Percentiles rank a stretch among this genome's conserved stretches.
Evolutionary conservation across 1,140 invertebrate species (phyloP).

Genomic region (Aphelinus certus): DNA sequence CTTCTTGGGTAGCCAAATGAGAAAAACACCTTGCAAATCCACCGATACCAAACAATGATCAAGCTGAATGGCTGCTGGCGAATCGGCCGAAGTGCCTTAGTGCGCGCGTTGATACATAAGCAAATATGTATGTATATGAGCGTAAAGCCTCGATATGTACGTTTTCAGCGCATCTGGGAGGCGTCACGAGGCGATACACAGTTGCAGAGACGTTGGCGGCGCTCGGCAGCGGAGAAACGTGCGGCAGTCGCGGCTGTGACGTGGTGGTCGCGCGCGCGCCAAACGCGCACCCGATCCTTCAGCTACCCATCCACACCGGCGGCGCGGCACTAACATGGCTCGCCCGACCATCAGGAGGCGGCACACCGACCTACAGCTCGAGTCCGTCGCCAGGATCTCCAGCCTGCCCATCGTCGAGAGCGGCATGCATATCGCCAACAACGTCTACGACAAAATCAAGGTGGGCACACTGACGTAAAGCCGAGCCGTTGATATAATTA

Average conservation of each 20-base stretch:
- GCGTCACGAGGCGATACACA: neutral
- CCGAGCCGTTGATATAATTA: no score
- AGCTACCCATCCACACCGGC: neutral
- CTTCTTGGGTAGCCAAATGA: no score
- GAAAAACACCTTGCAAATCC: no score
- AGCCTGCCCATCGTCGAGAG: slow-evolving; percentile 78
- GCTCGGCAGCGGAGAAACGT: no score
- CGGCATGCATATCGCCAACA: slow-evolving; percentile 74
- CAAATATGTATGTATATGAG: neutral
- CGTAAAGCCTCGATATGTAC: neutral
- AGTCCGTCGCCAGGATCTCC: slow-evolving; percentile 74
- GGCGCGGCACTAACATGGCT: slow-evolving; percentile 46
- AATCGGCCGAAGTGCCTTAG: neutral
- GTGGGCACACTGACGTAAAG: slow-evolving; percentile 54
- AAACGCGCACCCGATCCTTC: no score
- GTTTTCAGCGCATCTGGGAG: neutral
- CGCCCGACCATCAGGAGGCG: slow-evolving; percentile 43
- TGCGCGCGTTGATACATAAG: neutral
- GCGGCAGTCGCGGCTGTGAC: no score
- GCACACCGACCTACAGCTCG: slow-evolving; percentile 65
- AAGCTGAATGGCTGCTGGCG: no score
- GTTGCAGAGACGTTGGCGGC: no score
- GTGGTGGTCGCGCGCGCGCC: no score
- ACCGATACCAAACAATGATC: no score
- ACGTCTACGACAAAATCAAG: slow-evolving; percentile 76